Percentiles rank a stretch among this genome's conserved stretches.
Evolutionary conservation across 2,113 vertebrate genomes (phyloP).

Genomic region (Microtus montanus): DNA sequence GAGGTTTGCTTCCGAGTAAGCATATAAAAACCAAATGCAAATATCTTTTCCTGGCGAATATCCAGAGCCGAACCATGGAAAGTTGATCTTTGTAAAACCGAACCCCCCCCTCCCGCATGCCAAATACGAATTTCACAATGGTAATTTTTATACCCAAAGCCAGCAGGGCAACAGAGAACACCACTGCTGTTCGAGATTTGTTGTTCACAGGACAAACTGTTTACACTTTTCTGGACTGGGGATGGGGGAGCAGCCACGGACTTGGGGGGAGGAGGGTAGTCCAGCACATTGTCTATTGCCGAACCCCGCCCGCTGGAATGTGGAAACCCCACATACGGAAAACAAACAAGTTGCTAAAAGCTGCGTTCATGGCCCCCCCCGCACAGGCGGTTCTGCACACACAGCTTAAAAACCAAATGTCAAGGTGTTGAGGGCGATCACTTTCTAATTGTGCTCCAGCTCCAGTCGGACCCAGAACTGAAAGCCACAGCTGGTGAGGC

Average conservation of each 20-base stretch:
- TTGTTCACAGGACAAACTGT: conserved; percentile 61
- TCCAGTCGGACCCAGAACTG: neutral
- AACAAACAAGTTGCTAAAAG: neutral
- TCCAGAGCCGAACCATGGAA: conserved; percentile 47
- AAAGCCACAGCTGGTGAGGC: neutral
- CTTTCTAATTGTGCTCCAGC: neutral
- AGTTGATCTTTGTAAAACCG: conserved; percentile 50
- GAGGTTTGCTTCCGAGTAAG: conserved; percentile 59
- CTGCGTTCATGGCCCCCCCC: neutral
- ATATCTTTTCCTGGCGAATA: conserved; percentile 68
- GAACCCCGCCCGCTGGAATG: neutral
- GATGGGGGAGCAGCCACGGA: neutral
- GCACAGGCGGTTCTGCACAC: neutral
- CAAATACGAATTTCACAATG: conserved; percentile 71
- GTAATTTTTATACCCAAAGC: conserved; percentile 69
- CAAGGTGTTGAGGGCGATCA: neutral
- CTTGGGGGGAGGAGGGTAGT: no score
- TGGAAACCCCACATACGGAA: conserved; percentile 23
- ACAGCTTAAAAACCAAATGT: neutral
- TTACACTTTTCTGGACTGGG: conserved; percentile 39
- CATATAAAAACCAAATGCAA: conserved; percentile 61
- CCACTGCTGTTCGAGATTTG: conserved; percentile 12
- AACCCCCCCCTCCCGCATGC: neutral
- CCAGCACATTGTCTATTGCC: neutral
- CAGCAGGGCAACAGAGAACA: conserved; percentile 42